A percentile compares a stretch with the other conserved stretches of the same genome.
Conservation (phyloP, 2,113 vertebrate genomes). For the Lamprologus sp. region DNA sequence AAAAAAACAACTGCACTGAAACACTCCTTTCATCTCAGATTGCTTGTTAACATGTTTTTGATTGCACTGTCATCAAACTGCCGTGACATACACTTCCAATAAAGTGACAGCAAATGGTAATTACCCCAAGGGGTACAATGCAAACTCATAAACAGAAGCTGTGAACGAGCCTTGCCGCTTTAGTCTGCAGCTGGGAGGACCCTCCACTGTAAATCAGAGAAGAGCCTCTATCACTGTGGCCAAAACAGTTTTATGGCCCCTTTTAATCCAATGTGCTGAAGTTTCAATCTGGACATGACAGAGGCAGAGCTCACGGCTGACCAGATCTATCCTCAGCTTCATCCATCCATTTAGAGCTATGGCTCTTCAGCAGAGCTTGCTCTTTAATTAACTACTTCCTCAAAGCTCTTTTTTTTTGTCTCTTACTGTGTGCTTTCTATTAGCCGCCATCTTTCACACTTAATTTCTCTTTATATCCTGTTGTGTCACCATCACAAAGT, state of each 20-base stretch:
- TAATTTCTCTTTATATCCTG: background rate
- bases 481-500: background rate
- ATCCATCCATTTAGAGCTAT: constrained; percentile 16
- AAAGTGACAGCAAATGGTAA: constrained; percentile 32
- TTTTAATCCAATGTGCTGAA: constrained; percentile 62
- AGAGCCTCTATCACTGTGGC: constrained; percentile 14
- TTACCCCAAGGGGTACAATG: constrained; percentile 11
- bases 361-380: background rate
- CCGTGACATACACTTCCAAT: background rate
- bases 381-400: constrained; percentile 23
- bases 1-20: background rate
- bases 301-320: constrained; percentile 37
- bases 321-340: constrained; percentile 32
- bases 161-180: background rate
- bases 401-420: background rate
- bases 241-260: constrained; percentile 49
- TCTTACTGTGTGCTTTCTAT: background rate
- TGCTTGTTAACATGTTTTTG: background rate
- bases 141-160: constrained; percentile 31
- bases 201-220: constrained; percentile 47
- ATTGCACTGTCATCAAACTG: background rate
- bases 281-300: constrained; percentile 56
- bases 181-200: background rate
- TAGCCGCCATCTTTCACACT: background rate
- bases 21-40: background rate